These are phyloP conservation scores for Drosophila prostipennis DNA, from an alignment of 2,888 invertebrate species.

Conservation along the genomic window DNA sequence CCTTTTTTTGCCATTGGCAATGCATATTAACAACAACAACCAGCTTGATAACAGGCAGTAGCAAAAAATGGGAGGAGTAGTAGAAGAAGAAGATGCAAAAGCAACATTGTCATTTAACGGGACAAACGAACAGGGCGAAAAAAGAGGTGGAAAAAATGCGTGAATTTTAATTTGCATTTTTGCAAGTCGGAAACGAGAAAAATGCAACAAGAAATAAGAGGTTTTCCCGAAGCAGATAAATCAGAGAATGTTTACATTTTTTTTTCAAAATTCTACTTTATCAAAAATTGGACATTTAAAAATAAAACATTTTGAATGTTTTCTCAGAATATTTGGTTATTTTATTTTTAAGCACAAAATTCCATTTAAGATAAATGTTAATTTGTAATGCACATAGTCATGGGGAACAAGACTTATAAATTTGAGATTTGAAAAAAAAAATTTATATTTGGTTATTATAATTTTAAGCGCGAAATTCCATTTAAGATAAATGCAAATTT, in stretches of 20 bases:
- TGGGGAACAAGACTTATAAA: too few relatives aligned
- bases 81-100: slow-evolving; percentile 27
- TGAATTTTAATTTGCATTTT: slow-evolving; percentile 64
- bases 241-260: neutral
- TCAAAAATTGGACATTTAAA: too few relatives aligned
- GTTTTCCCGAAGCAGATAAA: slow-evolving; percentile 11
- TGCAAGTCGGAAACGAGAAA: slow-evolving; percentile 38
- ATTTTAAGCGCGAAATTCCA: too few relatives aligned
- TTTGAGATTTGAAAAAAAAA: too few relatives aligned
- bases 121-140: slow-evolving; percentile 30
- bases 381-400: too few relatives aligned
- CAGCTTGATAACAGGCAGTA: slow-evolving; percentile 35
- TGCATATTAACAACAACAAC: slow-evolving; percentile 57
- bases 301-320: too few relatives aligned
- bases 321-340: too few relatives aligned
- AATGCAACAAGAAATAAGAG: slow-evolving; percentile 3
- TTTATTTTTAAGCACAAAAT: too few relatives aligned
- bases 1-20: slow-evolving; percentile 42
- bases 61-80: slow-evolving; percentile 8
- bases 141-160: slow-evolving; percentile 47
- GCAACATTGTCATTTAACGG: slow-evolving; percentile 55
- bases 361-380: too few relatives aligned
- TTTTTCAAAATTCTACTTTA: neutral
- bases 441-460: too few relatives aligned
- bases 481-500: too few relatives aligned